Percentiles rank a stretch among this genome's conserved stretches.
Conservation (phyloP, 2,797 vertebrate genomes). For the Pelodytes ibericus region DNA sequence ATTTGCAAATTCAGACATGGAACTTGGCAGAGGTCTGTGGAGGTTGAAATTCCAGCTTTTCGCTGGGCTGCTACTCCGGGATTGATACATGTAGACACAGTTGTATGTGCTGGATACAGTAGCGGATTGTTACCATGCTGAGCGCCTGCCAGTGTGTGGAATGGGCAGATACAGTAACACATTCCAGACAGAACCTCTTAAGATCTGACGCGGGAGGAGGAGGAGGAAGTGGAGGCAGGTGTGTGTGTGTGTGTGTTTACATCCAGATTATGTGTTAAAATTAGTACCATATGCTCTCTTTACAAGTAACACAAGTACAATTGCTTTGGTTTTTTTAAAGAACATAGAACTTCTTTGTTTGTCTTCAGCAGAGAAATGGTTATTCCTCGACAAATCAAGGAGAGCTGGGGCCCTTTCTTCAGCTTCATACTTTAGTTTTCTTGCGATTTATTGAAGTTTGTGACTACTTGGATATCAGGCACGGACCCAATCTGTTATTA, state of each 20-base stretch:
- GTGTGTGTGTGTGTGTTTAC: constrained; percentile 33
- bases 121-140: constrained; percentile 2
- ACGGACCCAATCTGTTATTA: background rate
- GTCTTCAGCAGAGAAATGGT: background rate
- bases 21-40: background rate
- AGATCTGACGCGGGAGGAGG: background rate
- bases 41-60: background rate
- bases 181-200: background rate
- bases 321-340: background rate
- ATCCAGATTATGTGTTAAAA: constrained; percentile 40
- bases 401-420: background rate
- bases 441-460: background rate
- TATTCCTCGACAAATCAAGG: constrained; percentile 30
- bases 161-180: background rate
- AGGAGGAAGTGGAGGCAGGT: constrained; percentile 26
- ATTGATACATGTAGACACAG: background rate
- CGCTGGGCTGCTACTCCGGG: too few species aligned
- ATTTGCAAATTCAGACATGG: background rate
- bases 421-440: background rate
- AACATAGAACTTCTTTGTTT: background rate
- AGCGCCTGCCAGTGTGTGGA: too few species aligned
- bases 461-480: constrained; percentile 19
- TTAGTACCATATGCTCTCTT: constrained; percentile 27
- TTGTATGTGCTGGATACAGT: background rate
- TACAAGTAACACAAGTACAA: constrained; percentile 13